Conservation (phyloP, 2,888 invertebrate genomes). For the Urechis unicinctus region DNA sequence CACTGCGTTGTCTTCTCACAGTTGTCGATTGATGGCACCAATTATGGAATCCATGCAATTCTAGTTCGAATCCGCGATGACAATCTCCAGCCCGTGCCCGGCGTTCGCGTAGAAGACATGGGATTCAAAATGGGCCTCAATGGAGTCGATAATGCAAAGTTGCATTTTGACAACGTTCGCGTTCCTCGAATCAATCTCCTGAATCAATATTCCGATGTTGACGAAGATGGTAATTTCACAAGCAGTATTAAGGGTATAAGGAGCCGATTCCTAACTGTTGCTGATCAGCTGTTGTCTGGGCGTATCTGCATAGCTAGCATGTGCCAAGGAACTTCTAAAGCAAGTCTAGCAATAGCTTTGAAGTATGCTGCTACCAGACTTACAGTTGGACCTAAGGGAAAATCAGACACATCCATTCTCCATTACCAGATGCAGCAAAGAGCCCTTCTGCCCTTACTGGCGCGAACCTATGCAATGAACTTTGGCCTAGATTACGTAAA, state of each 20-base stretch:
- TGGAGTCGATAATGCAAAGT: too few relatives aligned
- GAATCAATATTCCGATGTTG: slow-evolving; percentile 24
- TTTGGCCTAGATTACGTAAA: slow-evolving; percentile 28
- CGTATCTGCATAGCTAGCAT: slow-evolving; percentile 28
- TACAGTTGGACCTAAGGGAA: slow-evolving; percentile 25
- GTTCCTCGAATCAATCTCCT: slow-evolving; percentile 23
- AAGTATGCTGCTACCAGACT: slow-evolving; percentile 26
- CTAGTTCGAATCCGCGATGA: slow-evolving; percentile 27
- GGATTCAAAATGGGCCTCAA: slow-evolving; percentile 28
- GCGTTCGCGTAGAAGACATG: slow-evolving; percentile 28
- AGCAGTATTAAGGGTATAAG: slow-evolving; percentile 21
- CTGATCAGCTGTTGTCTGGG: slow-evolving; percentile 29
- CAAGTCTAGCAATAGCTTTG: slow-evolving; percentile 23
- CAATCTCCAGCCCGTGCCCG: slow-evolving; percentile 19
- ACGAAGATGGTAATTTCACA: slow-evolving; percentile 21
- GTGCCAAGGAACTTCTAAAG: slow-evolving; percentile 18
- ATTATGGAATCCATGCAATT: too few relatives aligned
- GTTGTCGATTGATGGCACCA: slow-evolving; percentile 14
- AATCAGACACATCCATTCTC: slow-evolving; percentile 26
- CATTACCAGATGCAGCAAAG: slow-evolving; percentile 27
- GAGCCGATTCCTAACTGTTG: slow-evolving; percentile 25
- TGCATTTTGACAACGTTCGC: too few relatives aligned
- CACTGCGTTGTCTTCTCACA: slow-evolving; percentile 29
- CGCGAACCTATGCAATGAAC: slow-evolving; percentile 26
- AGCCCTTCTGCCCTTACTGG: slow-evolving; percentile 26